Percentiles rank a stretch among this genome's conserved stretches.
phyloP scores from a whole-genome alignment of 64 coral and sea anemone genomes.

The Montipora cactus region DNA sequence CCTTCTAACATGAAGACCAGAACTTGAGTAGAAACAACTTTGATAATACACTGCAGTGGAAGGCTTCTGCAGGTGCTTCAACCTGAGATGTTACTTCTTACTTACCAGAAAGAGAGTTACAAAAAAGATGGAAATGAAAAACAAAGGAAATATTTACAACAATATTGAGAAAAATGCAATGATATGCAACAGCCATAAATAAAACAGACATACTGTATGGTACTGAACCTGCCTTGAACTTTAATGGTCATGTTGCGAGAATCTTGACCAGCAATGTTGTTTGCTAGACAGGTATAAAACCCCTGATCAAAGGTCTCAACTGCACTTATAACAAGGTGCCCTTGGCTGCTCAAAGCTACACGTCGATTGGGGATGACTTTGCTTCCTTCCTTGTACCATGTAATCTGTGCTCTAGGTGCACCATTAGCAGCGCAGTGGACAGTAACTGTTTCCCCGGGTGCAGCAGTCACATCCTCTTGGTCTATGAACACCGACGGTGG shows the following conservation, averaged over 20 bases:
- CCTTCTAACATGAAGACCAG: too few species aligned
- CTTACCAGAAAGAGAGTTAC: too few species aligned
- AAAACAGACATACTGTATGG: neutral
- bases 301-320: slow-evolving; percentile 70
- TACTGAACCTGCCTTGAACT: slow-evolving; percentile 69
- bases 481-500: slow-evolving; percentile 84
- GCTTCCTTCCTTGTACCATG: slow-evolving; percentile 77
- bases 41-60: too few species aligned
- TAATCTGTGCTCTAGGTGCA: slow-evolving; percentile 12
- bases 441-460: slow-evolving; percentile 68
- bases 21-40: too few species aligned
- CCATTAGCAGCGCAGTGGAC: slow-evolving; percentile 77
- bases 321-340: slow-evolving; percentile 89
- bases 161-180: neutral
- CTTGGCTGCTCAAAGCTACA: slow-evolving; percentile 81
- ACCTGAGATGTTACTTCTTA: too few species aligned
- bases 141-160: neutral
- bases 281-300: slow-evolving; percentile 89
- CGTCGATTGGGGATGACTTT: slow-evolving; percentile 56
- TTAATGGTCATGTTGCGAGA: slow-evolving; percentile 65
- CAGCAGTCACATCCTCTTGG: slow-evolving; percentile 49
- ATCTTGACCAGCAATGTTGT: slow-evolving; percentile 77
- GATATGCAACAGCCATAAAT: neutral
- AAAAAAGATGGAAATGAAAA: neutral
- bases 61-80: too few species aligned